Evolutionary conservation across 30 jellyfish, hydroid and myxozoan species (phyloP).

Genomic region (Pseudorhiza aurosa): DNA sequence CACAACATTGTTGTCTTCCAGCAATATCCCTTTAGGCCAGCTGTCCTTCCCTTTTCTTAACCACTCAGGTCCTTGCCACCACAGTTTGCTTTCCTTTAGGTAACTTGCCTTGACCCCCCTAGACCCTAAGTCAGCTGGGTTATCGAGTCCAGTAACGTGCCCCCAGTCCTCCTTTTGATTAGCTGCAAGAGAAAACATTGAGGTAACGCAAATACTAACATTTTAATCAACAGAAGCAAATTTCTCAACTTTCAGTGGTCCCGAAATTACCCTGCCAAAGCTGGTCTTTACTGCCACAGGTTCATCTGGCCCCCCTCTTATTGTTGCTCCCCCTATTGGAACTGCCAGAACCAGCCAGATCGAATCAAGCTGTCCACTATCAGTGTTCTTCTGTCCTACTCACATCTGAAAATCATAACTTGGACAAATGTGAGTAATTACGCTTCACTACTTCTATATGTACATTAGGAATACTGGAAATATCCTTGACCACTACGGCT

Average conservation of each 20-base stretch:
- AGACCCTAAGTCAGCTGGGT: slow-evolving; percentile 70
- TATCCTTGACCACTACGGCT: too few relatives aligned
- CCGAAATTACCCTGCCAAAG: slow-evolving; percentile 49
- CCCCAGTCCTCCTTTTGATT: slow-evolving; percentile 71
- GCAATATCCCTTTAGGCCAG: slow-evolving; percentile 25
- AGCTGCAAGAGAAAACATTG: too few relatives aligned
- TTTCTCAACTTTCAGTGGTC: slow-evolving; percentile 55
- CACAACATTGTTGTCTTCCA: slow-evolving; percentile 35
- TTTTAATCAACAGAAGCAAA: not conserved
- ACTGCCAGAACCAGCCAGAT: slow-evolving; percentile 30
- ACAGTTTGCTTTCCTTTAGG: slow-evolving; percentile 36
- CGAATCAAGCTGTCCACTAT: slow-evolving; percentile 28
- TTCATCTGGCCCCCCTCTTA: slow-evolving; percentile 64
- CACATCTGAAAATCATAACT: slow-evolving; percentile 38
- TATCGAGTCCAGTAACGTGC: slow-evolving; percentile 36
- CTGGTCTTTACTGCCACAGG: slow-evolving; percentile 51
- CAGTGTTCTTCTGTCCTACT: slow-evolving; percentile 4
- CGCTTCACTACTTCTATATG: too few relatives aligned
- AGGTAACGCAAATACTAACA: slow-evolving; percentile 10
- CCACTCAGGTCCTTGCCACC: slow-evolving; percentile 71
- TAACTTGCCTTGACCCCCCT: slow-evolving; percentile 49
- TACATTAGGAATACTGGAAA: too few relatives aligned
- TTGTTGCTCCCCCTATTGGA: slow-evolving; percentile 46
- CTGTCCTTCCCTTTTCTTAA: slow-evolving; percentile 24
- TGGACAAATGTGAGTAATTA: too few relatives aligned